These are phyloP conservation scores for Apostichopus leukothele DNA, from an alignment of 53 echinoderm and acorn worm species.

Conservation along the genomic window DNA sequence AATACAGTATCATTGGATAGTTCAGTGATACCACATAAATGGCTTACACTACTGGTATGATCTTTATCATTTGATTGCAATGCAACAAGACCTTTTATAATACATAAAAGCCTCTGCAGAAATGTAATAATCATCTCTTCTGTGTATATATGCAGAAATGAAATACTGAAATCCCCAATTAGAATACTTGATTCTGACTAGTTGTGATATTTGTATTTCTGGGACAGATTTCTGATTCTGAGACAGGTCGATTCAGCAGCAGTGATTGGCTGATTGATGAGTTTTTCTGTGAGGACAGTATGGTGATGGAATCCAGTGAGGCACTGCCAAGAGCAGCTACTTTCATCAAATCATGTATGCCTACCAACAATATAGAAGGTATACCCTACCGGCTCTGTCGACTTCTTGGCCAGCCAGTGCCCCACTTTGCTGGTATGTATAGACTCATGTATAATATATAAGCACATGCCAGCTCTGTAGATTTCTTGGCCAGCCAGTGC, in stretches of 20 bases:
- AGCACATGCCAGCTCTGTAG: no score
- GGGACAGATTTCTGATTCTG: constrained; percentile 26
- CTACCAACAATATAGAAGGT: not conserved
- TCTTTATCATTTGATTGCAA: no score
- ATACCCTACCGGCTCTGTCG: constrained; percentile 1
- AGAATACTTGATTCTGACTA: not conserved
- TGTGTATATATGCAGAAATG: not conserved
- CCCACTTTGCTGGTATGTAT: not conserved
- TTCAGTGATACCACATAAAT: no score
- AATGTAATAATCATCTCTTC: no score
- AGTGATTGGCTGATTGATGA: constrained; percentile 32
- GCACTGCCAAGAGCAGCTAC: constrained; percentile 17
- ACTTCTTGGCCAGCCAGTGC: constrained; percentile 22
- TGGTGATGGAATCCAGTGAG: constrained; percentile 37
- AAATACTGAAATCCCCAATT: not conserved
- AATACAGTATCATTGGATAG: no score
- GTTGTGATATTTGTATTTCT: not conserved
- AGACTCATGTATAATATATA: no score
- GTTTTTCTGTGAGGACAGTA: constrained; percentile 36
- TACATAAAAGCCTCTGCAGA: no score
- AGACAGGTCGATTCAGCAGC: not conserved
- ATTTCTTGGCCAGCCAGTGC: no score
- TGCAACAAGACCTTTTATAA: no score
- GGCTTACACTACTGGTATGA: no score
- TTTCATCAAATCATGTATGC: constrained; percentile 27